A percentile compares a stretch with the other conserved stretches of the same genome.
These are phyloP conservation scores for Phylloscopus collybita DNA, from an alignment of 2,797 vertebrate genomes.

Conservation along the genomic window DNA sequence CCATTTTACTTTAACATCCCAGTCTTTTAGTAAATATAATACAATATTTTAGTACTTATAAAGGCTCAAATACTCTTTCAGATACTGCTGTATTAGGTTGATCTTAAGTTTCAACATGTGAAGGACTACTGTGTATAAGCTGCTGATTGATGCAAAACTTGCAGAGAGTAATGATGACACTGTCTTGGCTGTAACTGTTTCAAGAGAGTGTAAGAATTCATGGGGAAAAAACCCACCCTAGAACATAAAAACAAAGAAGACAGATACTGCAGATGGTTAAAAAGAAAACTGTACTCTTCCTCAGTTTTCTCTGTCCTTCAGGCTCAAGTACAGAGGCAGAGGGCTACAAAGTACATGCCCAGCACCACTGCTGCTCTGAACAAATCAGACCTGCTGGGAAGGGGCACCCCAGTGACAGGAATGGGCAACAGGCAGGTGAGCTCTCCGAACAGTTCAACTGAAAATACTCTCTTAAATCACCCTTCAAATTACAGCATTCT, in stretches of 20 bases:
- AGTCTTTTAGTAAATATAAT: neutral
- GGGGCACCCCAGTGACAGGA: neutral
- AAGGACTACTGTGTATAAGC: neutral
- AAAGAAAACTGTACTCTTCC: neutral
- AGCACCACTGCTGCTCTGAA: neutral
- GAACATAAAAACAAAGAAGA: neutral
- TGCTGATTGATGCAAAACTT: neutral
- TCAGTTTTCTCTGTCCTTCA: neutral
- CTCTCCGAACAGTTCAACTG: neutral
- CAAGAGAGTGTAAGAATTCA: neutral
- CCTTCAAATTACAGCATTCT: neutral
- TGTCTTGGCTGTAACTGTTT: neutral
- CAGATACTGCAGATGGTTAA: neutral
- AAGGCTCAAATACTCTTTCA: neutral
- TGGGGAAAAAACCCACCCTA: neutral
- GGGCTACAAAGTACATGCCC: neutral
- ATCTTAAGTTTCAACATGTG: neutral
- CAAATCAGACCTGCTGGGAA: neutral
- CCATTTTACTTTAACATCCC: neutral
- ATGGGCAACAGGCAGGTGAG: neutral
- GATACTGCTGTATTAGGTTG: neutral
- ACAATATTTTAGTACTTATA: neutral
- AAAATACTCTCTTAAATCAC: neutral
- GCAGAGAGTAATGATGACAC: neutral
- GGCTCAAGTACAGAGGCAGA: neutral